A percentile compares a stretch with the other conserved stretches of the same genome.
Conservation (phyloP, 2,113 vertebrate genomes). For the Laticauda laticaudata region DNA sequence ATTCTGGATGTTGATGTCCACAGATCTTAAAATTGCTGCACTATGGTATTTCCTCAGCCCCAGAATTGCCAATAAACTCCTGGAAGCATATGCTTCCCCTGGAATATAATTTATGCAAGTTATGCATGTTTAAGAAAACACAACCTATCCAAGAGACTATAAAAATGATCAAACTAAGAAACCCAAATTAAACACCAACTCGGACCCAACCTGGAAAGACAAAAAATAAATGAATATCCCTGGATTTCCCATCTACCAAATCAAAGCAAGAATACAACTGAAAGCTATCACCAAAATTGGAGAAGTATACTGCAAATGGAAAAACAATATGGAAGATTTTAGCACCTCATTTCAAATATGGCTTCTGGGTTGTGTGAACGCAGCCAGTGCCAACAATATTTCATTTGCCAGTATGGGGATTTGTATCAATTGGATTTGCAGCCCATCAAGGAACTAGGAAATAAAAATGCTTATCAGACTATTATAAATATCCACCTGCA, state of each 20-base stretch:
- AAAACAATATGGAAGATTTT: background rate
- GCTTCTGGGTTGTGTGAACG: background rate
- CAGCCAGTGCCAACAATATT: background rate
- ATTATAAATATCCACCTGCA: background rate
- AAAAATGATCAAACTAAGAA: background rate
- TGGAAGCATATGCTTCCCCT: background rate
- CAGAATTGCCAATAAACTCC: background rate
- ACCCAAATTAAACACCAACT: background rate
- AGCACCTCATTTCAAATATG: background rate
- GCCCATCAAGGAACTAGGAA: background rate
- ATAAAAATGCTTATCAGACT: background rate
- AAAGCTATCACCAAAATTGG: background rate
- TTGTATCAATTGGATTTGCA: background rate
- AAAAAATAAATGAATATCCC: background rate
- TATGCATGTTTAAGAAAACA: background rate
- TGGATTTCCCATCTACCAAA: background rate
- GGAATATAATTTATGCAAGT: background rate
- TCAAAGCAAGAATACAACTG: background rate
- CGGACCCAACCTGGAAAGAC: background rate
- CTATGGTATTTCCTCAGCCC: background rate
- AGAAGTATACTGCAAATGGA: background rate
- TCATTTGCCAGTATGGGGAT: background rate
- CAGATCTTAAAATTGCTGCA: background rate
- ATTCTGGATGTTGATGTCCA: background rate
- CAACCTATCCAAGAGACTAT: background rate